These are phyloP conservation scores for Hemaris fuciformis DNA, from an alignment of 2,888 invertebrate species.

Conservation along the genomic window DNA sequence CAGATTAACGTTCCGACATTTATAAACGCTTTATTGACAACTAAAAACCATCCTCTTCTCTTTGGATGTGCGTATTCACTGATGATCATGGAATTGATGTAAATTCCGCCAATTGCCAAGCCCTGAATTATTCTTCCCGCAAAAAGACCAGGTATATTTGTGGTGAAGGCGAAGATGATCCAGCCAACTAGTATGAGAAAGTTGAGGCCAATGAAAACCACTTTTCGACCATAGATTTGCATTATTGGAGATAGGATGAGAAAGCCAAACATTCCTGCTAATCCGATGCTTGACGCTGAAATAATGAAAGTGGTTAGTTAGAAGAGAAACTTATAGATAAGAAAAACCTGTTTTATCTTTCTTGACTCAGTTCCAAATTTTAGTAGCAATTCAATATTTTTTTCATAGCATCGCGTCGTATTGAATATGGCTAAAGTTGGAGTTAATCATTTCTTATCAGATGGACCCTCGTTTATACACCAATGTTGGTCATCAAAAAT, in stretches of 20 bases:
- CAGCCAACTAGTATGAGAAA: slow-evolving; percentile 32
- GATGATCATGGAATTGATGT: slow-evolving; percentile 36
- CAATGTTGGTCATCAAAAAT: too few relatives aligned
- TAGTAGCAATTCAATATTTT: too few relatives aligned
- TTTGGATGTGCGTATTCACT: slow-evolving; percentile 42
- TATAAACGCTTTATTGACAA: slow-evolving; percentile 33
- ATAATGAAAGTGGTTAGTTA: too few relatives aligned
- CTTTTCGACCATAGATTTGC: slow-evolving; percentile 42
- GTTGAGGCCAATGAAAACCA: slow-evolving; percentile 29
- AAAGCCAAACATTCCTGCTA: slow-evolving; percentile 41
- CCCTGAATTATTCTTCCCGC: slow-evolving; percentile 44
- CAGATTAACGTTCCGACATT: slow-evolving; percentile 39
- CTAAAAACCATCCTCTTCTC: slow-evolving; percentile 44
- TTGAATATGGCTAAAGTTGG: too few relatives aligned
- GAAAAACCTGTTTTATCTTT: too few relatives aligned
- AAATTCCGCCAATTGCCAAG: slow-evolving; percentile 35
- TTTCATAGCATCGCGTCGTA: too few relatives aligned
- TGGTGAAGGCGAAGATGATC: slow-evolving; percentile 36
- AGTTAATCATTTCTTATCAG: too few relatives aligned
- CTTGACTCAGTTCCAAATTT: too few relatives aligned
- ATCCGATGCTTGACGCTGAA: slow-evolving; percentile 41
- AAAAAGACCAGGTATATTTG: slow-evolving; percentile 31
- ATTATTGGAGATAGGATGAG: slow-evolving; percentile 39
- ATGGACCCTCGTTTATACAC: too few relatives aligned
- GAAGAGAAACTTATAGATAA: not conserved